Evolutionary conservation across 2,888 invertebrate genomes (phyloP), one percentile per base, ranked within the genome.

Genomic region (Leptarthrus brevirostris): DNA sequence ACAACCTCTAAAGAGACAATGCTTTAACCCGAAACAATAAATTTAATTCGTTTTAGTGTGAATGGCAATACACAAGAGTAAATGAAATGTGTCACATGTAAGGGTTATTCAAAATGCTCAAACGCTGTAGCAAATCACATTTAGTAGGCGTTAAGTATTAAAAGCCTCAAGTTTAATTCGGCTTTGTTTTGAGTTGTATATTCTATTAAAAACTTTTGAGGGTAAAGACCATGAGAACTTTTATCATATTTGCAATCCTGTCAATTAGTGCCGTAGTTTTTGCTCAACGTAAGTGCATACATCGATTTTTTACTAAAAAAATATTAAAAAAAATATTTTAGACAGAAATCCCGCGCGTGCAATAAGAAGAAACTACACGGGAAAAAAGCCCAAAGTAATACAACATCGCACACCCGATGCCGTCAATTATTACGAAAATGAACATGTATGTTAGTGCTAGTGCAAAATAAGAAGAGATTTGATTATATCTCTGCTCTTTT

Each of bases 401-500:
- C 84, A 94, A 86, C 95, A 95, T 83, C 87, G 94, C 79, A 94
- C 95, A 81, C 92, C 93, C 10, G 95, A 95, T 84, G 94, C 94
- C 2, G 94, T 93, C 83, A 92, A 93, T 83, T 95, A 95, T 84
- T 95, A 95, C 85, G 94, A 94, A 82, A 94, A 95, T 81, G 91
- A 93, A 79, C 91, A 94, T 83, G 95, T 94, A 86, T 88, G 90
- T 87, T 74, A 49, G 26, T 16, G 8, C 49, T 52, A 56, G 3
- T 49, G 34, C 20, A n/a, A n/a, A n/a, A n/a, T n/a, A n/a, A n/a
- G n/a, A n/a, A n/a, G n/a, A 12, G 20, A 64, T 3, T 52, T 64
- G 24, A 30, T n/a, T n/a, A 8, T 30, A 2, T 14, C 12, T n/a
- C 22, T 20, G n/a, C 4, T 36, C 40, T 66, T 76, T 36, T 83